A percentile compares a stretch with the other conserved stretches of the same genome.
Evolutionary conservation across 2,888 invertebrate genomes (phyloP).

Genomic region (Tachina lurida): DNA sequence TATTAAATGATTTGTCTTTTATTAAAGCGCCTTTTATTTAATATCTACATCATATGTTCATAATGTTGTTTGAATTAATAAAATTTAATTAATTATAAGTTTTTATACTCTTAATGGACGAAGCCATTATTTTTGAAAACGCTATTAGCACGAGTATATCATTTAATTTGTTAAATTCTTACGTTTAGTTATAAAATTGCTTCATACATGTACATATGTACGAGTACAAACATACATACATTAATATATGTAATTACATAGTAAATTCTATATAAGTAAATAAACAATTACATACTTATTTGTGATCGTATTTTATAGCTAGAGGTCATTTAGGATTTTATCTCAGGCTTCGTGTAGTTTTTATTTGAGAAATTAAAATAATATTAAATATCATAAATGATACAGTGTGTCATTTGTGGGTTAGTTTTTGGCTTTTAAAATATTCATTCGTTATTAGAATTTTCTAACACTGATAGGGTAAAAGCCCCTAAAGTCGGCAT

Average conservation of each 20-base stretch:
- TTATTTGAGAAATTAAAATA: not conserved
- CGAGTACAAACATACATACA: not conserved
- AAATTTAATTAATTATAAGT: not conserved
- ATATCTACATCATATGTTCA: too few relatives aligned
- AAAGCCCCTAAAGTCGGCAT: too few relatives aligned
- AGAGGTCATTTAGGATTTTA: slow-evolving; percentile 38
- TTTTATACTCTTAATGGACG: not conserved
- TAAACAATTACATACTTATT: not conserved
- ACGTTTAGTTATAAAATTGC: slow-evolving; percentile 1
- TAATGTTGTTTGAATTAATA: not conserved
- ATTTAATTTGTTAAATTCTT: not conserved
- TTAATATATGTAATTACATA: too few relatives aligned
- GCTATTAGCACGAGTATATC: too few relatives aligned
- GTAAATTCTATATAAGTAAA: not conserved
- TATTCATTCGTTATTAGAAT: too few relatives aligned
- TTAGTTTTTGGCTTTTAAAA: not conserved
- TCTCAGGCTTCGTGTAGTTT: not conserved
- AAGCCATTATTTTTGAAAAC: not conserved
- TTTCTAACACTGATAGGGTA: too few relatives aligned
- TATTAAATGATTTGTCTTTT: too few relatives aligned
- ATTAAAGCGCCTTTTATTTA: too few relatives aligned
- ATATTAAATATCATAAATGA: slow-evolving; percentile 13
- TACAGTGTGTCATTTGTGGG: not conserved
- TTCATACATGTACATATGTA: not conserved
- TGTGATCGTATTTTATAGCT: slow-evolving; percentile 5